Base-by-base conservation (phyloP, 2,797 vertebrate genomes). In the Melanotaenia parkinsoni region DNA sequence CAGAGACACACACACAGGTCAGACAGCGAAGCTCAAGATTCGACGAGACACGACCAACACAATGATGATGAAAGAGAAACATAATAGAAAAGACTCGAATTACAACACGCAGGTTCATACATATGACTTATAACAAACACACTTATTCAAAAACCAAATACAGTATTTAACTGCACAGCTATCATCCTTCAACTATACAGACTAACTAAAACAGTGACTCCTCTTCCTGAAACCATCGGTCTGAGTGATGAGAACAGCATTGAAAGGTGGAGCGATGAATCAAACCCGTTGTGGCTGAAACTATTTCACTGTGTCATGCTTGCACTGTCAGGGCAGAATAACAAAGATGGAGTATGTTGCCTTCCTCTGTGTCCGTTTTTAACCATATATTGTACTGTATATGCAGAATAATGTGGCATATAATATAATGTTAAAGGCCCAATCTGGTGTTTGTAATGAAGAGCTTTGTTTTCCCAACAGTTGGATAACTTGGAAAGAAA, bases 1-100 rank as follows among this genome's bases (percentile, higher is more conserved):
- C 82, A 76, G 58, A 87, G 72, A 90, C 89, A 68, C 86, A 93
- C 91, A n/a, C 45, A 47, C 14, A 93, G 93, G 89, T 89, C 95
- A 68, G 93, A 63, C 0, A 14, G 58, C 1, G 5, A 26, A n/a
- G 59, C 28, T 26, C 57, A n/a, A 61, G 37, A 72, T 63, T 77
- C 70, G 47, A 51, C 62, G 16, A 76, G 62, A 47, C 78, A 40
- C 1, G 71, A 67, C 35, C 35, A 20, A 57, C 59, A 72, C 50
- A 71, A 45, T 9, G 24, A 68, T 0, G 75, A 83, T 30, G 67
- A 77, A 57, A 82, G 56, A 14, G 58, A 67, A 58, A 81, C 86
- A 64, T 86, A 67, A 76, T 10, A 30, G 60, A 22, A 30, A 61
- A 70, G 10, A 20, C 18, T 68, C 45, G 60, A 16, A 26, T 40